Percentiles rank a stretch among this genome's conserved stretches.
These are phyloP conservation scores for Rhagoletis zephyria DNA, from an alignment of 1,140 invertebrate species.

Conservation along the genomic window DNA sequence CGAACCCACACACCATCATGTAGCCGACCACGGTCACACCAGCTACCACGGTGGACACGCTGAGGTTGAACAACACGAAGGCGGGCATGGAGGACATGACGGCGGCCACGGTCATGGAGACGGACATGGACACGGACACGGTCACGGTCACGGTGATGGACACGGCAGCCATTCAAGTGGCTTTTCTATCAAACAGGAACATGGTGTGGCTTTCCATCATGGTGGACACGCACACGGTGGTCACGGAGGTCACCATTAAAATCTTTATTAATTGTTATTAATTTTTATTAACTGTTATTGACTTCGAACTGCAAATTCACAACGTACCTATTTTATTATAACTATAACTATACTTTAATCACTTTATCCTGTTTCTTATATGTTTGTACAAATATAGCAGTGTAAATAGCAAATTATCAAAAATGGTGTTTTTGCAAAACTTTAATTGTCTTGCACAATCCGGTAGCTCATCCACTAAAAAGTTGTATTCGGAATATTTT, in stretches of 20 bases:
- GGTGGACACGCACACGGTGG: not conserved
- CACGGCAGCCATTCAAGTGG: conserved; percentile 12
- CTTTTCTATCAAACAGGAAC: conserved; percentile 46
- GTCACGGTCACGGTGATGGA: conserved; percentile 56
- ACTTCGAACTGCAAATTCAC: too few relatives aligned
- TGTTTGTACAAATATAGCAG: too few relatives aligned
- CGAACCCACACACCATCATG: conserved; percentile 71
- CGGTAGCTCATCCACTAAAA: too few relatives aligned
- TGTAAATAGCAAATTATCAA: too few relatives aligned
- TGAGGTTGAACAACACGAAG: conserved; percentile 46
- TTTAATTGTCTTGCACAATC: too few relatives aligned
- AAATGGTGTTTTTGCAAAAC: too few relatives aligned
- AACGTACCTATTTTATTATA: too few relatives aligned
- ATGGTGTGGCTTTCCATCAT: conserved; percentile 10
- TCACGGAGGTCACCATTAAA: not conserved
- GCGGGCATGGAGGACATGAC: conserved; percentile 53
- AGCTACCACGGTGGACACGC: conserved; percentile 61
- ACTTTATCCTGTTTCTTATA: too few relatives aligned
- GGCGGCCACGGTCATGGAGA: conserved; percentile 30
- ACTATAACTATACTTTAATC: too few relatives aligned
- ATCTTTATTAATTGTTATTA: too few relatives aligned
- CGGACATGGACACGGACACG: conserved; percentile 54
- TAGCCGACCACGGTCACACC: conserved; percentile 64
- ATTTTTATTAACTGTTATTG: too few relatives aligned
- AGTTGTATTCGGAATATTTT: too few relatives aligned